Evolutionary conservation across 2,888 invertebrate species (phyloP), one percentile per base, ranked within the genome.

Genomic region (Leptinotarsa tumamoca): DNA sequence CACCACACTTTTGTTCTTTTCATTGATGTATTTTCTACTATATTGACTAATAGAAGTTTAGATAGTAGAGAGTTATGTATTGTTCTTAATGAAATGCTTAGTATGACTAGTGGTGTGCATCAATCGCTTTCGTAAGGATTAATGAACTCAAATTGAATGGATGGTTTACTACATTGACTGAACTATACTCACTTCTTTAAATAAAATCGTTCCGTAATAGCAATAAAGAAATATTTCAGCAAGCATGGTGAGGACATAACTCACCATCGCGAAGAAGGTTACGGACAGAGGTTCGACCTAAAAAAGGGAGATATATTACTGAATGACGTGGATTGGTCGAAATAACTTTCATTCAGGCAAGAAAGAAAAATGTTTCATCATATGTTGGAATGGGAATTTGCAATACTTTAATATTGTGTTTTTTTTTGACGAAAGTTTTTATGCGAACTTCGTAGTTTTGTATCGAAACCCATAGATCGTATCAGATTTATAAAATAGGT

Each of bases 221-320:
- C 90, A 90, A 79, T 89, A 90, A 1, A 90, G 71, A 74, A 89
- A 90, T 15, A 90, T 88, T 82, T 90, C 88, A 21, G 87, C 83
- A 75, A 86, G 83, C 88, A 90, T 89, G 23, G 85, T 85, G 0
- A 85, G 14, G 2, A 89, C 81, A 76, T 89, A 90, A 0, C 84
- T 68, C 1, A 85, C 76, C 86, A 89, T 89, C 0, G 89, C 88
- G 18, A 89, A 67, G 17, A 90, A 83, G 1, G 89, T 87, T 17
- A 90, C 87, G 2, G 87, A 79, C 74, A 77, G 67, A 23, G 81
- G 79, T 78, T 82, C 77, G 49, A 82, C 79, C 82, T 83, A 66
- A 72, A 82, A 67, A 52, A 52, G n/a, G 21, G 10, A 5, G 15
- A 50, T 51, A 68, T 52, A 54, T 68, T 33, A 51, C 14, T 33